Conservation (phyloP, 1,140 invertebrate genomes). For the Melanaphis sacchari region DNA sequence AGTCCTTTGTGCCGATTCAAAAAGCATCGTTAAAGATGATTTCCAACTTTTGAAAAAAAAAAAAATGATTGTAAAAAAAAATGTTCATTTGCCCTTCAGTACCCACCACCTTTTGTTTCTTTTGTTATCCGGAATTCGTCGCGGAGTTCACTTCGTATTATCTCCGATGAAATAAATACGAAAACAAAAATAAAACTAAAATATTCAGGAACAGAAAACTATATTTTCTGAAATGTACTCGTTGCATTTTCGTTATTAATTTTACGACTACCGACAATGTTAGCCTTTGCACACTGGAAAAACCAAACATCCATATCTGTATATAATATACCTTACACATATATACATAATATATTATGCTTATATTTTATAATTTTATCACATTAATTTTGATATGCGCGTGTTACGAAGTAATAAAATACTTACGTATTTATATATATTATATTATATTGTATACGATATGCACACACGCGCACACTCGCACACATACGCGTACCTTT, state of each 20-base stretch:
- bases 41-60: constrained; percentile 26
- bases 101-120: constrained; percentile 23
- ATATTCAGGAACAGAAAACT: background rate
- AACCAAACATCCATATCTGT: background rate
- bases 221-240: background rate
- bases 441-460: background rate
- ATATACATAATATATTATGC: background rate
- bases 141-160: background rate
- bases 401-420: constrained; percentile 24
- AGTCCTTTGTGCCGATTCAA: constrained; percentile 6
- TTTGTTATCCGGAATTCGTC: background rate
- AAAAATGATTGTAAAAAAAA: constrained; percentile 12
- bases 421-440: background rate
- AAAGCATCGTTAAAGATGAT: constrained; percentile 45
- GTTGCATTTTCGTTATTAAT: background rate
- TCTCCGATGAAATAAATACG: background rate
- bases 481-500: background rate
- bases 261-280: background rate
- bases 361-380: background rate
- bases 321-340: background rate
- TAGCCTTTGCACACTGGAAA: background rate
- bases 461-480: background rate
- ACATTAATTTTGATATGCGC: background rate
- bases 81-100: constrained; percentile 17
- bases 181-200: background rate